Conservation (phyloP, 1,140 invertebrate species). For the Coelopa frigida region DNA sequence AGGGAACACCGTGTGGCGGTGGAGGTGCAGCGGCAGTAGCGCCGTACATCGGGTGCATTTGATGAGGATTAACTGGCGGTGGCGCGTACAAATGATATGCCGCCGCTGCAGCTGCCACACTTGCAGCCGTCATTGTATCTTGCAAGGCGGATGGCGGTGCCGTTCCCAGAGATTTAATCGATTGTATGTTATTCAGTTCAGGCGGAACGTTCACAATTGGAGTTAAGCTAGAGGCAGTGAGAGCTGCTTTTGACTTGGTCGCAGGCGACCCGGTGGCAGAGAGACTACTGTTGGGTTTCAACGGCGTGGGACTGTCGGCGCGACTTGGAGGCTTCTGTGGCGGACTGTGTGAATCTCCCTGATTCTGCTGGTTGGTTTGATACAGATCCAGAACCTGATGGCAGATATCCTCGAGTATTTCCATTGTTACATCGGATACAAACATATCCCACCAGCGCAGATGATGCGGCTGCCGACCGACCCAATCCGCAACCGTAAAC, state of each 20-base stretch:
- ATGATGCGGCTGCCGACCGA: conserved; percentile 71
- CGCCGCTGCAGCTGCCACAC: background rate
- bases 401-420: conserved; percentile 93
- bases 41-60: conserved; percentile 13
- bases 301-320: conserved; percentile 31
- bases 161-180: conserved; percentile 10
- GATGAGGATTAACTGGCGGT: conserved; percentile 10
- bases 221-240: conserved; percentile 9
- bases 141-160: conserved; percentile 4
- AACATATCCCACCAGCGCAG: conserved; percentile 97
- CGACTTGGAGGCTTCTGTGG: conserved; percentile 49
- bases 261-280: conserved; percentile 11
- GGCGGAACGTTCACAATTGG: conserved; percentile 3
- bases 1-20: conserved; percentile 15
- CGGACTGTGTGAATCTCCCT: conserved; percentile 52
- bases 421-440: conserved; percentile 85
- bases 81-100: conserved; percentile 6
- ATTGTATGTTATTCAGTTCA: conserved; percentile 13
- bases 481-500: conserved; percentile 92
- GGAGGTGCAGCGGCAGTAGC: conserved; percentile 12
- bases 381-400: conserved; percentile 87
- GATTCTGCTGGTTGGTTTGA: conserved; percentile 54
- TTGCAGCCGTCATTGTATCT: conserved; percentile 2
- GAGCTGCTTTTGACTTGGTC: conserved; percentile 10
- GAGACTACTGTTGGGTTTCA: conserved; percentile 14